These are phyloP conservation scores for Gryllus bimaculatus DNA, from an alignment of 1,140 invertebrate species.

Conservation along the genomic window DNA sequence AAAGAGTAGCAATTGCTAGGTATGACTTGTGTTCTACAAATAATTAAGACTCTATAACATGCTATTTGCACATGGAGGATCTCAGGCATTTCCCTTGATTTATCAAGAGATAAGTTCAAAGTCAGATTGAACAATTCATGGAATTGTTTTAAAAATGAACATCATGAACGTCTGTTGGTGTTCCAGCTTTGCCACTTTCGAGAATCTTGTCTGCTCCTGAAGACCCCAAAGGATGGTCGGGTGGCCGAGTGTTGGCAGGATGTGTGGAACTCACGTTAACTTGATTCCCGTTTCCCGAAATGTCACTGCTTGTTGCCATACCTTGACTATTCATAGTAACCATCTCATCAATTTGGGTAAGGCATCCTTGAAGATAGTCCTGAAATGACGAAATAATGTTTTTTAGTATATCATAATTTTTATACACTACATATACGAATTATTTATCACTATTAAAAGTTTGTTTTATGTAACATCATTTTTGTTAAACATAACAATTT, in stretches of 20 bases:
- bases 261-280: constrained; percentile 23
- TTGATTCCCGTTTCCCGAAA: constrained; percentile 28
- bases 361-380: constrained; percentile 63
- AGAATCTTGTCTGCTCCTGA: constrained; percentile 42
- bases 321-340: constrained; percentile 36
- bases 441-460: no score
- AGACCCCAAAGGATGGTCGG: constrained; percentile 15
- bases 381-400: constrained; percentile 31
- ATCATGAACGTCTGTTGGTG: constrained; percentile 69
- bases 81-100: background rate
- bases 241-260: constrained; percentile 10
- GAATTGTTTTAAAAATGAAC: constrained; percentile 49
- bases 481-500: background rate
- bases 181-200: constrained; percentile 58
- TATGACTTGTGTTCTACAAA: no score
- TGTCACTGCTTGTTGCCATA: constrained; percentile 26
- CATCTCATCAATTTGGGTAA: constrained; percentile 64
- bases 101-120: background rate
- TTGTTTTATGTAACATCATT: no score
- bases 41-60: background rate
- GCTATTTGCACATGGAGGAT: background rate
- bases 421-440: no score
- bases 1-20: no score
- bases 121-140: background rate
- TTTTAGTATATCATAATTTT: background rate